Percentiles rank a stretch among this genome's conserved stretches.
Evolutionary conservation across 2,888 invertebrate species (phyloP).

Genomic region (Lithophane socia): DNA sequence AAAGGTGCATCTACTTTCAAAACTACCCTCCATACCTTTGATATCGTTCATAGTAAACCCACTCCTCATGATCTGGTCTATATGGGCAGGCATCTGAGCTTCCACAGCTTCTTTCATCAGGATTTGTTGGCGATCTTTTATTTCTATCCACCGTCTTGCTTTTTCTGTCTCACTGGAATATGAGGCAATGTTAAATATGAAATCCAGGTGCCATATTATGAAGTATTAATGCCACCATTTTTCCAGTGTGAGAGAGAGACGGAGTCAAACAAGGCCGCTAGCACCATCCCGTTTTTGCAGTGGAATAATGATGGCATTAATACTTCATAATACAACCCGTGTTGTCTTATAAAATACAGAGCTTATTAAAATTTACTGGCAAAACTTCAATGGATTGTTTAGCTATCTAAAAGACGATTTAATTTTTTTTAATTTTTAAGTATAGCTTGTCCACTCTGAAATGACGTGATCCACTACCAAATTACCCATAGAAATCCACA

Average conservation of each 20-base stretch:
- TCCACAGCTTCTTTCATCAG: constrained; percentile 94
- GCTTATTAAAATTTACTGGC: background rate
- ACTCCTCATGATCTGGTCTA: constrained; percentile 97
- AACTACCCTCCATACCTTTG: constrained; percentile 91
- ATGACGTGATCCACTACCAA: too few relatives aligned
- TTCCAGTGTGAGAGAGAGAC: too few relatives aligned
- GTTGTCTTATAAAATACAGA: background rate
- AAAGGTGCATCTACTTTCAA: background rate
- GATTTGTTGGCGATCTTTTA: constrained; percentile 95
- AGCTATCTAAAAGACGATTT: background rate
- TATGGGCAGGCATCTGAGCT: constrained; percentile 93
- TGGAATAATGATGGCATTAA: too few relatives aligned
- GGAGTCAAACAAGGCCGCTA: too few relatives aligned
- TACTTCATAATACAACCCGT: too few relatives aligned
- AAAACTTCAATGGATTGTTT: background rate
- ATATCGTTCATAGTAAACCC: constrained; percentile 98
- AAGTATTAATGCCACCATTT: too few relatives aligned
- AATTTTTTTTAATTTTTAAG: background rate
- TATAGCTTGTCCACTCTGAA: too few relatives aligned
- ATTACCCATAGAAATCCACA: too few relatives aligned
- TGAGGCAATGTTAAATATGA: background rate
- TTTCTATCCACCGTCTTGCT: constrained; percentile 96
- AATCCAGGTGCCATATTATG: too few relatives aligned
- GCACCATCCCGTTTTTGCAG: too few relatives aligned
- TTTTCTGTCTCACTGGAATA: constrained; percentile 94